Percentiles rank a stretch among this genome's conserved stretches.
These are phyloP conservation scores for Palythoa grandis DNA, from an alignment of 92 coral and sea anemone species.

Conservation along the genomic window DNA sequence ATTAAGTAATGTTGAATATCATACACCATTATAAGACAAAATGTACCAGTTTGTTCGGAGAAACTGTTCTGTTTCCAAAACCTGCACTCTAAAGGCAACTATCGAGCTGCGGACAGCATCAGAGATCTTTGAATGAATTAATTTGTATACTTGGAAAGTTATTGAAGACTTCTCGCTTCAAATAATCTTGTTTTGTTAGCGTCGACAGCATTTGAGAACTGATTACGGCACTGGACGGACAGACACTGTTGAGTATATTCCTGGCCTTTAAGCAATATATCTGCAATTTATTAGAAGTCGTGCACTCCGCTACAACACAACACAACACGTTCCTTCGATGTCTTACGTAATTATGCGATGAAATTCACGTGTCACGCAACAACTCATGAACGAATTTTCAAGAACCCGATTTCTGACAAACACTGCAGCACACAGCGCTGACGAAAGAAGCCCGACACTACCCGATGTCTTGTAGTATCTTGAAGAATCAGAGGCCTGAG, in stretches of 20 bases:
- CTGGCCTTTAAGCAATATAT: neutral
- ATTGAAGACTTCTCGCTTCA: neutral
- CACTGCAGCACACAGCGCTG: neutral
- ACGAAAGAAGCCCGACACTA: neutral
- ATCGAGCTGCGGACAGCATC: neutral
- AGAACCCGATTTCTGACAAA: neutral
- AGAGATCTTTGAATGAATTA: neutral
- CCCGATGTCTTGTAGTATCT: neutral
- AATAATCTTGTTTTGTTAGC: neutral
- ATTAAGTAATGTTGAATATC: neutral
- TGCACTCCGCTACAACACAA: neutral
- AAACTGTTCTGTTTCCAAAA: neutral
- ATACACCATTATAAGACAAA: neutral
- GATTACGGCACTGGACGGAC: neutral
- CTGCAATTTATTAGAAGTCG: neutral
- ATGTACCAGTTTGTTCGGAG: neutral
- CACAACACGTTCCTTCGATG: neutral
- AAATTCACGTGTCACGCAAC: neutral
- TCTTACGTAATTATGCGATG: neutral
- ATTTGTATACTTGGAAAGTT: neutral
- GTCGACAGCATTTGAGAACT: neutral
- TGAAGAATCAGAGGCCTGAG: slow-evolving; percentile 59
- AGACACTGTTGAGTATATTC: neutral
- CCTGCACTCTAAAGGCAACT: neutral
- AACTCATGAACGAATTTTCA: neutral